Evolutionary conservation across 2,797 vertebrate species (phyloP).

Genomic region (Pipistrellus pygmaeus): DNA sequence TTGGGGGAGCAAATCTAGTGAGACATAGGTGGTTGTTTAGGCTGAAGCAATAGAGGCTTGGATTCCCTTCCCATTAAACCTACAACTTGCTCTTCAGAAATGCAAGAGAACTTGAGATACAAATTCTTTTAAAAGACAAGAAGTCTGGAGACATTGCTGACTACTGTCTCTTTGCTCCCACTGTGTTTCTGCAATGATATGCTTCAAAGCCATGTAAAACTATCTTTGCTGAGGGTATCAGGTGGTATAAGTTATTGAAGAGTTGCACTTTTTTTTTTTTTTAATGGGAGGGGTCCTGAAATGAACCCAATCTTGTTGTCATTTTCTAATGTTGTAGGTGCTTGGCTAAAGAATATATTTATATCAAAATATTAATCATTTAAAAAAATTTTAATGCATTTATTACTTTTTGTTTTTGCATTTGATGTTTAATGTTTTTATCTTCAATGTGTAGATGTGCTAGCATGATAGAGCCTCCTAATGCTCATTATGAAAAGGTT

Average conservation of each 20-base stretch:
- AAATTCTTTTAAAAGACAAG: neutral
- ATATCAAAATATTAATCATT: neutral
- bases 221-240: neutral
- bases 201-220: neutral
- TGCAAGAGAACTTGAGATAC: slow-evolving; percentile 20
- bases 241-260: neutral
- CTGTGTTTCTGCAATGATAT: neutral
- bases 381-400: neutral
- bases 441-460: neutral
- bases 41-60: neutral
- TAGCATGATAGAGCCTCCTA: neutral
- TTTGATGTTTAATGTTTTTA: neutral
- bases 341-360: neutral
- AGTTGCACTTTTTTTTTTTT: neutral
- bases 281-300: neutral
- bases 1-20: neutral
- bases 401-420: slow-evolving; percentile 38
- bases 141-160: neutral
- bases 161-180: no score
- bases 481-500: slow-evolving; percentile 6
- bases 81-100: slow-evolving; percentile 15
- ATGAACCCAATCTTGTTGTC: neutral
- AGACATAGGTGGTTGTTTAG: neutral
- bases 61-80: neutral
- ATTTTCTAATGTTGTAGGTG: slow-evolving; percentile 13